These are phyloP conservation scores for Anguilla megastoma DNA, from an alignment of 2,797 vertebrate species.

Conservation along the genomic window DNA sequence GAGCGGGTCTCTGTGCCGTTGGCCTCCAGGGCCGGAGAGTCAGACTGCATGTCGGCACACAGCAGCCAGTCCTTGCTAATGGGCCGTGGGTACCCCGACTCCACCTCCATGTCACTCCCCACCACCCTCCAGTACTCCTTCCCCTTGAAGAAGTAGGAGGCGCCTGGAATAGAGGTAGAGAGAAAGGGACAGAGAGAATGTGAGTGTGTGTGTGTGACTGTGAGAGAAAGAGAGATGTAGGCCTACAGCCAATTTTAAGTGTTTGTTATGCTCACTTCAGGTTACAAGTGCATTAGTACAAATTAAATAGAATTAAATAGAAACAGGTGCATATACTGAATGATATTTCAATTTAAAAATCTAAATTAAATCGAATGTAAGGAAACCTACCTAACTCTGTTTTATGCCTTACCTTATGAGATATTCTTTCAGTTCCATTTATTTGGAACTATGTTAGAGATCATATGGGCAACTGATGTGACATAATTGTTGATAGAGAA, in stretches of 20 bases:
- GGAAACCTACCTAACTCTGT: neutral
- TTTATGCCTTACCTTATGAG: neutral
- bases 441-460: neutral
- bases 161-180: slow-evolving; percentile 65
- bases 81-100: slow-evolving; percentile 80
- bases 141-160: slow-evolving; percentile 93
- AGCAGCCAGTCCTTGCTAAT: slow-evolving; percentile 90
- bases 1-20: slow-evolving; percentile 68
- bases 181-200: neutral
- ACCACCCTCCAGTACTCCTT: slow-evolving; percentile 91
- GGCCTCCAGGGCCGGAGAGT: slow-evolving; percentile 67
- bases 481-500: neutral
- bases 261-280: no score
- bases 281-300: no score
- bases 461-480: neutral
- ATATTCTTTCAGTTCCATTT: neutral
- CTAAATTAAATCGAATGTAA: neutral
- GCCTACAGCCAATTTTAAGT: no score
- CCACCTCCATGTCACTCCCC: slow-evolving; percentile 82
- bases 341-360: neutral
- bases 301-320: no score
- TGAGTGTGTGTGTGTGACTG: no score
- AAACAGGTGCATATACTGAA: no score
- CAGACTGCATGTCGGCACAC: slow-evolving; percentile 80
- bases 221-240: no score